A percentile compares a stretch with the other conserved stretches of the same genome.
phyloP scores from a whole-genome alignment of 23 tunicate species.

The Halocynthia aurantium region DNA sequence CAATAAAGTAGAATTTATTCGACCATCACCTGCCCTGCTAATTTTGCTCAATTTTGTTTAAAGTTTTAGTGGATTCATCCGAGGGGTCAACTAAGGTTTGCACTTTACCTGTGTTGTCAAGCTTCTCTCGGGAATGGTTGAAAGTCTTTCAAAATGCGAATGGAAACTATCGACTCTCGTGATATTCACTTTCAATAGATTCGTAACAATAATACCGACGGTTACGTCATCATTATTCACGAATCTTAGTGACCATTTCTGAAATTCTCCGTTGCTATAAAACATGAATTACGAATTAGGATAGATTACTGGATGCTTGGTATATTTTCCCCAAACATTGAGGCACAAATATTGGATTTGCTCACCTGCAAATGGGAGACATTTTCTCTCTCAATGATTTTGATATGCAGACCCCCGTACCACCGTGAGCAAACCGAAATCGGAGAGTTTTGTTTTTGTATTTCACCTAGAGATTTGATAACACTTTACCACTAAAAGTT shows the following conservation, averaged over 20 bases:
- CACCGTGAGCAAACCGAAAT: constrained; percentile 1
- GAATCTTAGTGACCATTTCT: constrained; percentile 13
- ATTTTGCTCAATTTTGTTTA: no score
- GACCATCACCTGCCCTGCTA: no score
- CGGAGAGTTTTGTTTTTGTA: not conserved
- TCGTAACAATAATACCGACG: constrained; percentile 29
- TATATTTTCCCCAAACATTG: no score
- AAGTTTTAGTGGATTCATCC: no score
- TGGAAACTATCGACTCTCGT: constrained; percentile 27
- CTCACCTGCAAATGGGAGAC: constrained; percentile 1
- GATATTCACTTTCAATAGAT: constrained; percentile 28
- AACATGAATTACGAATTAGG: no score
- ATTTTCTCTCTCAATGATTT: not conserved
- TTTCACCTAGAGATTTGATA: no score
- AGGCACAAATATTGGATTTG: no score
- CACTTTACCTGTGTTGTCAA: constrained; percentile 15
- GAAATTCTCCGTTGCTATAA: constrained; percentile 8
- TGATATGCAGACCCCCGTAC: not conserved
- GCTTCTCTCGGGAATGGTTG: not conserved
- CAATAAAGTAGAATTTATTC: no score
- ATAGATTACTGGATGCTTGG: no score
- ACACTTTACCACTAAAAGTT: no score
- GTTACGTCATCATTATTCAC: constrained; percentile 46
- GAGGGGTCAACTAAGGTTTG: no score
- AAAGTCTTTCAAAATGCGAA: constrained; percentile 41